Conservation (phyloP, 2,797 vertebrate species). For the Gambusia yucatana region DNA sequence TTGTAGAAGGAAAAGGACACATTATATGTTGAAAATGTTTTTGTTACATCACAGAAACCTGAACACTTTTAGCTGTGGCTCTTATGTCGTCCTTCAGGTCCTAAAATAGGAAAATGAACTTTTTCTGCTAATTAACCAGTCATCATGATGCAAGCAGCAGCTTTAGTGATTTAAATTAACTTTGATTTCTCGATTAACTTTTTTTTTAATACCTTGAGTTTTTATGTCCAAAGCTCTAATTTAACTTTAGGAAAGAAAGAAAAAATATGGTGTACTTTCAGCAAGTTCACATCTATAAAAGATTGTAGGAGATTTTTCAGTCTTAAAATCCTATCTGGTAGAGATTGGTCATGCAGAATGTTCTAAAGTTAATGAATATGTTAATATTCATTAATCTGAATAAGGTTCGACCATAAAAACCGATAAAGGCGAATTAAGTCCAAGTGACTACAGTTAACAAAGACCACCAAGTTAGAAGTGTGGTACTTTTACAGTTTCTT, state of each 20-base stretch:
- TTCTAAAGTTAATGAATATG: neutral
- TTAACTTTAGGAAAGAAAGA: neutral
- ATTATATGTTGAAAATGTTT: neutral
- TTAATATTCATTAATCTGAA: neutral
- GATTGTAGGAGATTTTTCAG: neutral
- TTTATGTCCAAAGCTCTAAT: neutral
- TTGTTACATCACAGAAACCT: neutral
- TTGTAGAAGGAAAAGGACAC: neutral
- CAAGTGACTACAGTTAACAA: neutral
- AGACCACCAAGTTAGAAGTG: neutral
- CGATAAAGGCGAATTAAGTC: neutral
- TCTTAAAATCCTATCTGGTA: neutral
- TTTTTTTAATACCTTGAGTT: neutral
- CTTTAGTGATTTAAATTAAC: neutral
- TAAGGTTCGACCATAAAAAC: neutral
- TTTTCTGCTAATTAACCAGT: neutral
- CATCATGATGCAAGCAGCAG: neutral
- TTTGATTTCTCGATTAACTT: neutral
- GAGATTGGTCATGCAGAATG: neutral
- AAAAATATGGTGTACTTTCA: neutral
- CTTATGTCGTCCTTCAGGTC: neutral
- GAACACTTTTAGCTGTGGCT: neutral
- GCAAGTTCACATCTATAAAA: neutral
- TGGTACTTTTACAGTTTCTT: neutral
- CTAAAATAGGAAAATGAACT: neutral